Evolutionary conservation across 2,888 invertebrate genomes (phyloP).

Genomic region (Isoperla grammatica): DNA sequence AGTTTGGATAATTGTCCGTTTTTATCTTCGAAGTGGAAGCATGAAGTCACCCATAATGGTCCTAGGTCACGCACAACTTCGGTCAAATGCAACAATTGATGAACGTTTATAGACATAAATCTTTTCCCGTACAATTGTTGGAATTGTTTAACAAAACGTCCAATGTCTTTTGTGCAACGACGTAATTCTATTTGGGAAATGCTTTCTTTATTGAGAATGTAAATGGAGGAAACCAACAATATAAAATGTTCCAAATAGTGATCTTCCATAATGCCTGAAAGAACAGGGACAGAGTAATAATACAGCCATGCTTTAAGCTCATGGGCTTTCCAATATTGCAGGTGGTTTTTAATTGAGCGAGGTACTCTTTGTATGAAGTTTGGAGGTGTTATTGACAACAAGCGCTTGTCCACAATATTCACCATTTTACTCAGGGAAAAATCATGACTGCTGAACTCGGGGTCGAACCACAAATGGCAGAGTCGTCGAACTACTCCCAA

Average conservation of each 20-base stretch:
- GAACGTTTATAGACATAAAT: too few relatives aligned
- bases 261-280: conserved; percentile 2
- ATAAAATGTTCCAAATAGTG: neutral
- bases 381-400: neutral
- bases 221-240: too few relatives aligned
- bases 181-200: too few relatives aligned
- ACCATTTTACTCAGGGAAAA: conserved; percentile 1
- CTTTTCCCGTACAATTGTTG: too few relatives aligned
- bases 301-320: neutral
- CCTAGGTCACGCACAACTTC: too few relatives aligned
- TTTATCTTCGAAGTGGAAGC: too few relatives aligned
- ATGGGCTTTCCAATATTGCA: neutral
- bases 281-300: conserved; percentile 14
- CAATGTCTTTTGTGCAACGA: too few relatives aligned
- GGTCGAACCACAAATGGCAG: neutral
- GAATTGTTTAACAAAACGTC: too few relatives aligned
- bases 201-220: too few relatives aligned
- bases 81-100: too few relatives aligned
- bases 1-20: too few relatives aligned
- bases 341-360: neutral
- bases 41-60: too few relatives aligned
- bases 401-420: neutral
- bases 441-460: neutral
- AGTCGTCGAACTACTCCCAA: neutral
- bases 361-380: neutral